Percentiles rank a stretch among this genome's conserved stretches.
phyloP scores from a whole-genome alignment of 1,140 invertebrate species.

The Mamestra configurata region DNA sequence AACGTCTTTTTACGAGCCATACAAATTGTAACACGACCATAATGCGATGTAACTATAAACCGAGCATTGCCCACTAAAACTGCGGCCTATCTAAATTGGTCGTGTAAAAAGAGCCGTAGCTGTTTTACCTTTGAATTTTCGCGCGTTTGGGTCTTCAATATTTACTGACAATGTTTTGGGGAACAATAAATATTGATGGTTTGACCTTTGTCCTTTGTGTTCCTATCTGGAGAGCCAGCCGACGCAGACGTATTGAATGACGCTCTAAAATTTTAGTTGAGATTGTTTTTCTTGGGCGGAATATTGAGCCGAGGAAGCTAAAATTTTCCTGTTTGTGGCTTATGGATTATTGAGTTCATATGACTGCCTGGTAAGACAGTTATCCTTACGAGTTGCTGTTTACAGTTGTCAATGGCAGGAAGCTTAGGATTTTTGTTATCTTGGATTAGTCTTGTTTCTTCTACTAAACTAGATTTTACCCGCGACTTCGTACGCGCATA shows the following conservation, averaged over 20 bases:
- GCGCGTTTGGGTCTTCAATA: background rate
- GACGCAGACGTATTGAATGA: conserved; percentile 2
- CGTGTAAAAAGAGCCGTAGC: background rate
- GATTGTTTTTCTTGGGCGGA: background rate
- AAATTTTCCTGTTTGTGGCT: background rate
- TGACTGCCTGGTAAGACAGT: background rate
- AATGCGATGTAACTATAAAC: conserved; percentile 30
- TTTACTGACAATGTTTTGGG: background rate
- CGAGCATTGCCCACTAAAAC: background rate
- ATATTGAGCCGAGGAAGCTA: background rate
- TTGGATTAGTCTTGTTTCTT: too few species aligned
- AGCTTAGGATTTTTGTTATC: too few species aligned
- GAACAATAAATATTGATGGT: conserved; percentile 35
- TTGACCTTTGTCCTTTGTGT: background rate
- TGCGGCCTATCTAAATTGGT: conserved; percentile 23
- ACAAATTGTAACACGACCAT: conserved; percentile 33
- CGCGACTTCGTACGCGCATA: too few species aligned
- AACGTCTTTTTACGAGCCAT: conserved; percentile 14
- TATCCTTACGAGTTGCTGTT: too few species aligned
- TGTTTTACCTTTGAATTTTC: conserved; percentile 5
- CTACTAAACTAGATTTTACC: too few species aligned
- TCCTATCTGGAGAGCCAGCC: background rate
- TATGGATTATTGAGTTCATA: background rate
- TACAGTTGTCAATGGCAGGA: too few species aligned
- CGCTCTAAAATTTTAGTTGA: conserved; percentile 30